Conservation (phyloP, 2,113 vertebrate species). For the Odocoileus virginianus region DNA sequence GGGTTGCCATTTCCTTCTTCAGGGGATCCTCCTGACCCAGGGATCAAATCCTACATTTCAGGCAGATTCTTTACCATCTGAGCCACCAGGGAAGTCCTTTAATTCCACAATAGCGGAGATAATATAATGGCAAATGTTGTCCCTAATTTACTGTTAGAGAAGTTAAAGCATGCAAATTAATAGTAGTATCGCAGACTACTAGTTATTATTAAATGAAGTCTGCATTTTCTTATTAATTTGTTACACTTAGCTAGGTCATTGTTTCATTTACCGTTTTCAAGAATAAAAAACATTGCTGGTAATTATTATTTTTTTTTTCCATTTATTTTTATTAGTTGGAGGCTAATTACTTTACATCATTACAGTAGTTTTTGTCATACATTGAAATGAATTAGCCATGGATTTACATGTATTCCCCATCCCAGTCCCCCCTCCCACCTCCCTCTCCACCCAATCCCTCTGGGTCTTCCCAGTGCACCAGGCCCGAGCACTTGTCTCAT, state of each 20-base stretch:
- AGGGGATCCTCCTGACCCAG: neutral
- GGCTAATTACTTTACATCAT: too few species aligned
- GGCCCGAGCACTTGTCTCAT: too few species aligned
- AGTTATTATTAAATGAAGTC: neutral
- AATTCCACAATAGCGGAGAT: neutral
- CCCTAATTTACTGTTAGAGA: conserved; percentile 7
- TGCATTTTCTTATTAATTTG: conserved; percentile 1
- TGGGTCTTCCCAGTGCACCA: too few species aligned
- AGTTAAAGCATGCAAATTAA: neutral
- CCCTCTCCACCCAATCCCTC: too few species aligned
- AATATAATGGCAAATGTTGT: neutral
- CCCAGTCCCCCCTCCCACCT: too few species aligned
- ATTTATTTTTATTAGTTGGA: too few species aligned
- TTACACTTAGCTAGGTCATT: neutral
- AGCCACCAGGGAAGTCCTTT: neutral
- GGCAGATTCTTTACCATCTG: neutral
- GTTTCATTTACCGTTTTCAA: conserved; percentile 15
- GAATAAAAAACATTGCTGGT: neutral
- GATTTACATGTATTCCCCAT: too few species aligned
- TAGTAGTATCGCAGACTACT: neutral
- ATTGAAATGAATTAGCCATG: too few species aligned
- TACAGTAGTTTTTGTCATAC: too few species aligned
- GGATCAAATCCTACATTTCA: neutral
- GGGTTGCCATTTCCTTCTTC: neutral
- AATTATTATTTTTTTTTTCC: too few species aligned